Conservation (phyloP, 1,140 invertebrate genomes). For the Cotesia vestalis region DNA sequence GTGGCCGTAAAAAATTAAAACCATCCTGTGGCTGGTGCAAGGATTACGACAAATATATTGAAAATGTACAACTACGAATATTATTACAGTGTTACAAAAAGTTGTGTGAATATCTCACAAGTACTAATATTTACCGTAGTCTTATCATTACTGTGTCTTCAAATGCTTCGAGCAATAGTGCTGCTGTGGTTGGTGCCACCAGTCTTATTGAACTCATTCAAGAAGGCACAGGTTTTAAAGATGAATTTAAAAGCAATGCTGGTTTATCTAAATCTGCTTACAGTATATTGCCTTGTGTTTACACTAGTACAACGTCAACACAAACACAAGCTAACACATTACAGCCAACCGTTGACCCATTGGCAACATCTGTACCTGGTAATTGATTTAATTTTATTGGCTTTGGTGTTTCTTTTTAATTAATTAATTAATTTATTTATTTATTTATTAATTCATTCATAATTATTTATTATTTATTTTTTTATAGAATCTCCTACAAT, state of each 20-base stretch:
- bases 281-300: conserved; percentile 77
- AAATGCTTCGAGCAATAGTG: conserved; percentile 63
- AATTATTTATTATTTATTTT: conserved; percentile 20
- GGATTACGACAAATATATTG: conserved; percentile 82
- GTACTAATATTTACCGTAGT: conserved; percentile 74
- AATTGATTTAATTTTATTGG: background rate
- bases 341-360: conserved; percentile 53
- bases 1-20: conserved; percentile 84
- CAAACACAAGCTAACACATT: conserved; percentile 69
- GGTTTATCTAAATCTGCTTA: conserved; percentile 76
- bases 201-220: conserved; percentile 79
- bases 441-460: conserved; percentile 17
- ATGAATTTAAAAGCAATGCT: conserved; percentile 77
- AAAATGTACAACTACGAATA: conserved; percentile 83
- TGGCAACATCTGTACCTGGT: conserved; percentile 56
- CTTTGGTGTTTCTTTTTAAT: background rate
- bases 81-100: conserved; percentile 89
- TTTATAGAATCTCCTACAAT: conserved; percentile 63
- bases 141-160: conserved; percentile 65
- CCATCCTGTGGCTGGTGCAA: conserved; percentile 87
- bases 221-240: conserved; percentile 80
- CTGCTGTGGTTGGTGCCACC: conserved; percentile 60
- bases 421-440: conserved; percentile 21
- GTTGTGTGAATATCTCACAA: conserved; percentile 82
- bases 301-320: conserved; percentile 74